These are phyloP conservation scores for Chydorus sphaericus DNA, from an alignment of 2,888 invertebrate genomes.

Conservation along the genomic window DNA sequence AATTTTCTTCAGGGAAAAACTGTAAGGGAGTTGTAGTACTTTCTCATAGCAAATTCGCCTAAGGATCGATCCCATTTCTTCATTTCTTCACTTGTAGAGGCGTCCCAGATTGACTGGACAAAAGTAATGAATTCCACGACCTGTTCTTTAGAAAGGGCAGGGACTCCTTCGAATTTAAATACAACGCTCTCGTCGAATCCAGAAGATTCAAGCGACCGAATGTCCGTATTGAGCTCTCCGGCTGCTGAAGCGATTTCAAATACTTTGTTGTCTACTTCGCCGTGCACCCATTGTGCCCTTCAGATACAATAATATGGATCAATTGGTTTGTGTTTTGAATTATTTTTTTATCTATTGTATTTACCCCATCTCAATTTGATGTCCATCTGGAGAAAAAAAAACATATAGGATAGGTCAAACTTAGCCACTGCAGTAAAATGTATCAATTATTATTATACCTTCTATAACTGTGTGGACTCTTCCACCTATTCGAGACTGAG, in stretches of 20 bases:
- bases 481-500: constrained; percentile 64
- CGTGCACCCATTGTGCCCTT: constrained; percentile 89
- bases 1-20: background rate
- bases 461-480: constrained; percentile 56
- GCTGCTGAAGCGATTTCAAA: constrained; percentile 37
- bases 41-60: constrained; percentile 29
- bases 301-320: constrained; percentile 17
- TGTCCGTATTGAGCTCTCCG: constrained; percentile 3
- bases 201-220: constrained; percentile 6
- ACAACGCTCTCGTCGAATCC: constrained; percentile 8
- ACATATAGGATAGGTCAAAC: background rate
- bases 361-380: background rate
- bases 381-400: background rate
- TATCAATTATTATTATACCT: background rate
- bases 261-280: constrained; percentile 74
- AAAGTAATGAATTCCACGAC: constrained; percentile 17
- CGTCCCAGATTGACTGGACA: constrained; percentile 27
- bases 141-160: background rate
- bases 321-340: background rate
- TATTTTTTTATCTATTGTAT: background rate
- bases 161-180: constrained; percentile 6
- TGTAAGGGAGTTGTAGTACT: background rate
- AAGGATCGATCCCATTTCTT: constrained; percentile 28
- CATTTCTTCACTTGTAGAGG: constrained; percentile 26
- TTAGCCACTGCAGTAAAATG: too few species aligned